phyloP scores from a whole-genome alignment of 1,140 invertebrate species.

The Hypsibius dujardini region DNA sequence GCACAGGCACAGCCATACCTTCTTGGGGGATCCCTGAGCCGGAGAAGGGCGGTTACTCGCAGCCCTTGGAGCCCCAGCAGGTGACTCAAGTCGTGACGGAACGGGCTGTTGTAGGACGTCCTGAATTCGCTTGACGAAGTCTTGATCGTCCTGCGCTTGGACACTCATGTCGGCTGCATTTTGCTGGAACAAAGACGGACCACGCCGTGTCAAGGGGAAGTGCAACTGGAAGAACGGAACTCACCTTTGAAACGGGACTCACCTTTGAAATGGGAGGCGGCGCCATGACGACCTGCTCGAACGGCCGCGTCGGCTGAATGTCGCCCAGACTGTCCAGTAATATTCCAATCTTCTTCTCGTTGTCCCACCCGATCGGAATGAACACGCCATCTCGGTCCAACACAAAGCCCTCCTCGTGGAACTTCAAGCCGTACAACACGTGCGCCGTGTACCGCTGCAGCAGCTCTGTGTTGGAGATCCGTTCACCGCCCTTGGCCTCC shows the following conservation, averaged over 20 bases:
- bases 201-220: too few species aligned
- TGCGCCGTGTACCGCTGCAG: slow-evolving; percentile 96
- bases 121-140: not conserved
- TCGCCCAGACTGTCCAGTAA: slow-evolving; percentile 72
- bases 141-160: slow-evolving; percentile 14
- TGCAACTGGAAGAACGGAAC: too few species aligned
- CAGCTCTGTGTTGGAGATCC: slow-evolving; percentile 97
- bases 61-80: not conserved
- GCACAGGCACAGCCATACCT: not conserved
- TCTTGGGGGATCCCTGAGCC: slow-evolving; percentile 8
- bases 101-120: slow-evolving; percentile 1
- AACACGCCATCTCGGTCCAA: slow-evolving; percentile 97
- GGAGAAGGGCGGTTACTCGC: not conserved
- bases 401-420: slow-evolving; percentile 76
- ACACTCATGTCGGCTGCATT: not conserved
- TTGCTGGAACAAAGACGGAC: not conserved
- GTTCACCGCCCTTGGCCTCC: slow-evolving; percentile 95
- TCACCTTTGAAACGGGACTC: too few species aligned
- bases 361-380: slow-evolving; percentile 97
- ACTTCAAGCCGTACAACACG: slow-evolving; percentile 87
- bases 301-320: slow-evolving; percentile 33
- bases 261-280: slow-evolving; percentile 11
- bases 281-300: slow-evolving; percentile 25
- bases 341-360: slow-evolving; percentile 95
- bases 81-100: not conserved